Evolutionary conservation across 2,888 invertebrate genomes (phyloP).

Genomic region (Pycnomerus fuliginosus): DNA sequence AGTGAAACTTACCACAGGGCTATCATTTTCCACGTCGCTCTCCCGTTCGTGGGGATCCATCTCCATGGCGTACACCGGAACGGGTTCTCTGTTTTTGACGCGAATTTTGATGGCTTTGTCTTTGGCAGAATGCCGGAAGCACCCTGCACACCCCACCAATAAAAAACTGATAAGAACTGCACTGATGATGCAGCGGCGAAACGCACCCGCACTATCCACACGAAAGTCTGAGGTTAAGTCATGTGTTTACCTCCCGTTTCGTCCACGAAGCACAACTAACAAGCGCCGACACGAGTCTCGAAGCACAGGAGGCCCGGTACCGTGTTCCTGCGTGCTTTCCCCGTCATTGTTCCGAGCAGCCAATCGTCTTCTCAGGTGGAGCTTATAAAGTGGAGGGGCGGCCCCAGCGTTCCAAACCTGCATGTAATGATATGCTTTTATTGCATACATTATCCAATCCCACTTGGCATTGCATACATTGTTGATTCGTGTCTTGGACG

Average conservation of each 20-base stretch:
- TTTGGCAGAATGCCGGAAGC: constrained; percentile 49
- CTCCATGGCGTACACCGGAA: constrained; percentile 83
- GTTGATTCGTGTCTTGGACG: constrained; percentile 18
- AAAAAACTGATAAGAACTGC: no score
- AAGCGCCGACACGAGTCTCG: constrained; percentile 31
- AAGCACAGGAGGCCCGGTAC: constrained; percentile 25
- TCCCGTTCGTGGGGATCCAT: constrained; percentile 63
- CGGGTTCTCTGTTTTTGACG: constrained; percentile 84
- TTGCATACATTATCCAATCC: constrained; percentile 39
- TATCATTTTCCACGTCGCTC: constrained; percentile 74
- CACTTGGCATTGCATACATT: constrained; percentile 22
- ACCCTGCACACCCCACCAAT: constrained; percentile 43
- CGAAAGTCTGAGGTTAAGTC: constrained; percentile 35
- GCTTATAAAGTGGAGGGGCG: constrained; percentile 47
- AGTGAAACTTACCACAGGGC: constrained; percentile 66
- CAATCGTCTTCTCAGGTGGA: constrained; percentile 46
- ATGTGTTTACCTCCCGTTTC: constrained; percentile 20
- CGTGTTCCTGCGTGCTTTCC: constrained; percentile 31
- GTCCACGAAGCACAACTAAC: constrained; percentile 22
- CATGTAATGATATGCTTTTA: constrained; percentile 51
- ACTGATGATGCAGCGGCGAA: no score
- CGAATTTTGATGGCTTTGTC: constrained; percentile 72
- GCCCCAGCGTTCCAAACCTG: constrained; percentile 31
- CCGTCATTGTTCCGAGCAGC: constrained; percentile 27
- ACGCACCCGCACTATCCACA: constrained; percentile 18